Base-by-base conservation (phyloP, 2,113 vertebrate species). In the Mormyrus iriodes region DNA sequence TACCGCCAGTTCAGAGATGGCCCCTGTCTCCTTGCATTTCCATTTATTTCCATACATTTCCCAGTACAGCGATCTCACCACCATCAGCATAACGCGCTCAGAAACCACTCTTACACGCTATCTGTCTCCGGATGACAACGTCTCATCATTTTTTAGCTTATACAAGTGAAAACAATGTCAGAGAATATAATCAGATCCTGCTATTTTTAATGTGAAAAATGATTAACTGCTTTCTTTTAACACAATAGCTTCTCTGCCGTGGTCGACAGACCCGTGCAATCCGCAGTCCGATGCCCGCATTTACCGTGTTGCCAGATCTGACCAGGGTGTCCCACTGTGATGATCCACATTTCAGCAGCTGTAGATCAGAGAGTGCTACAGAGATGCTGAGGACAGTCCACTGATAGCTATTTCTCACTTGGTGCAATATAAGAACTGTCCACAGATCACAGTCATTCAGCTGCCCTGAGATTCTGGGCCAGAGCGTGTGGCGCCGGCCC, bases 171-270 rank as follows among this genome's bases (percentile, higher is more conserved):
- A 39, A 42, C 10, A n/a, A 13, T 69, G 61, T 79, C 73, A 79
- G 35, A 39, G 15, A 79, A 35, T 79, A 79, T 79, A 79, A 35
- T 79, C 73, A 79, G 17, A 42, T 76, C 27, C 27, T 5, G 4
- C 69, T 39, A 76, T 79, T 79, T 79, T 79, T 79, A 79, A 42
- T 19, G 73, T 79, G 73, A 79, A 39, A 79, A 79, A 79, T 79
- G 73, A 69, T 69, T 2, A 69, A 79, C 73, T 42, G 31, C 39
- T 76, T 76, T 76, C 31, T 35, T 76, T 76, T 35, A 76, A 76
- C n/a, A 65, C 58, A 1, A 8, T 24, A 24, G 55, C 55, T 61
- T 61, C 58, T 24, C 58, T 8, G 24, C 8, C 58, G 8, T 65
- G 61, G 31, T 31, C 61, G n/a, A 4, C 58, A 65, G 58, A 27